phyloP scores from a whole-genome alignment of 2,888 invertebrate genomes.

The Cerceris rybyensis region DNA sequence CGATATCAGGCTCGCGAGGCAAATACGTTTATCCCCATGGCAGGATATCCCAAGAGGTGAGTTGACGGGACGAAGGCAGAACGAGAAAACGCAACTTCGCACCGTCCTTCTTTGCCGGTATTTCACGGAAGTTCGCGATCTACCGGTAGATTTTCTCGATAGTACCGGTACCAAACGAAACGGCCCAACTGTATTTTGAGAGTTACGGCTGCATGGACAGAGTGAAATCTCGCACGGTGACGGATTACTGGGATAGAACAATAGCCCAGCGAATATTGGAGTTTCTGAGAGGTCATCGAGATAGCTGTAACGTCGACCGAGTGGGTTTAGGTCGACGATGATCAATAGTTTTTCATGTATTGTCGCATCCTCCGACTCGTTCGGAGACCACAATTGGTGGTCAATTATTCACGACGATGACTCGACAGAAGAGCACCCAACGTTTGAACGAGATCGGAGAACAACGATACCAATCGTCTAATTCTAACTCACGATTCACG shows the following conservation, averaged over 20 bases:
- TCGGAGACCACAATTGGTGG: conserved; percentile 38
- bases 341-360: conserved; percentile 58
- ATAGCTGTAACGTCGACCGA: conserved; percentile 37
- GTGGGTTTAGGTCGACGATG: conserved; percentile 55
- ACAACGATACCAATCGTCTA: conserved; percentile 63
- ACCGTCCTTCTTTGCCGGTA: conserved; percentile 52
- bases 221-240: conserved; percentile 1
- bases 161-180: not conserved
- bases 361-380: conserved; percentile 56
- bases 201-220: conserved; percentile 16
- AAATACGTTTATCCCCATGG: conserved; percentile 58
- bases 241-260: conserved; percentile 54
- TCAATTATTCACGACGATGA: conserved; percentile 65
- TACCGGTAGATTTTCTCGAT: conserved; percentile 39
- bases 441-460: conserved; percentile 50
- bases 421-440: conserved; percentile 47
- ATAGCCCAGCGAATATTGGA: conserved; percentile 43
- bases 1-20: conserved; percentile 56
- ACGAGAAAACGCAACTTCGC: conserved; percentile 56
- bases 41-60: conserved; percentile 27
- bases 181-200: conserved; percentile 31
- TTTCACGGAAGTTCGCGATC: conserved; percentile 50
- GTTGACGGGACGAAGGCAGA: conserved; percentile 42
- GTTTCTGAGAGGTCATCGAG: conserved; percentile 56
- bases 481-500: conserved; percentile 61